Evolutionary conservation across 1,140 invertebrate species (phyloP).

Genomic region (Laupala kohalensis): DNA sequence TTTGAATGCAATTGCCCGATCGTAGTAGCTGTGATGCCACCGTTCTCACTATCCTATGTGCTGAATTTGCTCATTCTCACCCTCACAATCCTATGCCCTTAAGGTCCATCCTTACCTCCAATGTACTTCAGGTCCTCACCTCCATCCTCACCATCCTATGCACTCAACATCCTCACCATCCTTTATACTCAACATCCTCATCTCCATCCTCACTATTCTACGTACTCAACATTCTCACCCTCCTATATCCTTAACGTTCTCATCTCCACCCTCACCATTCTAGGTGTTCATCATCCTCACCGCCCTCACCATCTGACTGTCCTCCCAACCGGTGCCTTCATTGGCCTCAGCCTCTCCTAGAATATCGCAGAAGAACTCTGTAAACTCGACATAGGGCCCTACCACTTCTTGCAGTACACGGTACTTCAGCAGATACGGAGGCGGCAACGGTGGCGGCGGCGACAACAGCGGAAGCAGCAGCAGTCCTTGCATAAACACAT

Average conservation of each 20-base stretch:
- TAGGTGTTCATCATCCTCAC: not conserved
- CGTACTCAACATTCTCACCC: not conserved
- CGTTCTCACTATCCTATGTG: too few species aligned
- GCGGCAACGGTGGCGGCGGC: too few species aligned
- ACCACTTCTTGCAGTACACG: not conserved
- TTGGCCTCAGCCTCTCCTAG: not conserved
- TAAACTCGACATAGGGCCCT: not conserved
- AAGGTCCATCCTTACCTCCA: too few species aligned
- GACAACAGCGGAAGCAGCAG: not conserved
- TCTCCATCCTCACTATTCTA: not conserved
- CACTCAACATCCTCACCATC: not conserved
- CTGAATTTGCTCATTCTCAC: too few species aligned
- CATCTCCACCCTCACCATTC: not conserved
- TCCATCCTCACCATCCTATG: not conserved
- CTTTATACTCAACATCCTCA: too few species aligned
- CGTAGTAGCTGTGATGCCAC: too few species aligned
- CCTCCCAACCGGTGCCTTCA: not conserved
- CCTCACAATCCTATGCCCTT: too few species aligned
- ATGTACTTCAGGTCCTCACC: too few species aligned
- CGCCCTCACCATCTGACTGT: not conserved
- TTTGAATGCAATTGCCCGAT: too few species aligned
- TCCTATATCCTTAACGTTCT: too few species aligned
- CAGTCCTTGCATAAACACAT: not conserved
- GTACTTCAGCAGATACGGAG: too few species aligned
- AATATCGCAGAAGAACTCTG: not conserved